Evolutionary conservation across 2,888 invertebrate species (phyloP), one percentile per base, ranked within the genome.

Genomic region (Leucophora obtusa): DNA sequence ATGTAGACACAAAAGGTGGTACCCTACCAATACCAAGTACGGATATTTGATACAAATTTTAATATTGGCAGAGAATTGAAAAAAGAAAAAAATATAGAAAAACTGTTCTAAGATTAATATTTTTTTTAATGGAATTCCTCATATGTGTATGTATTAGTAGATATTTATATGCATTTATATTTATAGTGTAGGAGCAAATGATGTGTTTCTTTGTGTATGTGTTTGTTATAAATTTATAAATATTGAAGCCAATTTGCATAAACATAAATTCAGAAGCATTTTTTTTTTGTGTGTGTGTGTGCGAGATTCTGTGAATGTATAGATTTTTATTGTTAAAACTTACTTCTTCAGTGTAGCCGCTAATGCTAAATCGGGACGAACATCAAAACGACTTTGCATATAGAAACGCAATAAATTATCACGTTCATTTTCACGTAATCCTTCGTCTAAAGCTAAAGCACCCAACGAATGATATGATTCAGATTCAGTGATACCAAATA

Each of bases 401-500:
- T 95, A 96, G 85, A 95, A 94, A 75, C 93, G 92, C 83, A 97
- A 92, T 86, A 95, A 93, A 81, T 94, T 93, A 86, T 96, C 95
- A 79, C 95, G 92, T 86, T 96, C 94, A 82, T 93, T 93, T 87
- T 95, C 94, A 81, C 94, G 89, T 87, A 96, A 92, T 15, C 96
- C 96, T 82, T 94, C 93, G 75, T 93, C 92, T 24, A 96, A 90
- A 82, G 94, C 94, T 85, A 85, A 85, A 15, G 94, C 94, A 68
- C 94, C 94, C 83, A 96, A 92, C 81, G 94, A 92, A 87, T 96
- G 94, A 87, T 95, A 95, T 85, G 95, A 94, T 89, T 96, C 96
- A 83, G 94, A 90, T 90, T 96, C 95, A 17, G 96, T 95, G 70
- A 96, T 93, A 21, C 97, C 97, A 86, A 95, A 95, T 89, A 97